Conservation (phyloP, 2,797 vertebrate genomes). For the Psittacula derbiana region DNA sequence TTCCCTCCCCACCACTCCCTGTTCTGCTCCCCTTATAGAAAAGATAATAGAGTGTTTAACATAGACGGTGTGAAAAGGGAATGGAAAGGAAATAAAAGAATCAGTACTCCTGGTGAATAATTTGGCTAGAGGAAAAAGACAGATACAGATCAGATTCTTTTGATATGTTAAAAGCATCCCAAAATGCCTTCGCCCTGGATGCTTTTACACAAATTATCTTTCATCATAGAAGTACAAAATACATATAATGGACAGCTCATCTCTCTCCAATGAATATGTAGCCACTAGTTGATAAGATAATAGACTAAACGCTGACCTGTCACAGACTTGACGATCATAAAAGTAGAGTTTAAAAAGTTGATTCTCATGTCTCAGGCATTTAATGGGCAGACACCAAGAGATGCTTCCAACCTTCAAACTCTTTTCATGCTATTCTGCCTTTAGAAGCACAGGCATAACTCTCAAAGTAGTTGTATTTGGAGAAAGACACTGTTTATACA, state of each 20-base stretch:
- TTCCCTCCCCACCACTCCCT: background rate
- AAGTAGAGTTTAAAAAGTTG: conserved; percentile 65
- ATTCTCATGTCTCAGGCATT: conserved; percentile 7
- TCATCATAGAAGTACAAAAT: conserved; percentile 70
- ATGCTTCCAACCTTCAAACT: conserved; percentile 4
- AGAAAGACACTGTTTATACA: background rate
- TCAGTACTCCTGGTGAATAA: conserved; percentile 60
- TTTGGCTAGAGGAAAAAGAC: conserved; percentile 59
- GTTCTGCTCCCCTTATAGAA: background rate
- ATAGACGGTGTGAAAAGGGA: background rate
- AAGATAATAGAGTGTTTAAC: background rate
- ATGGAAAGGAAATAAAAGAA: conserved; percentile 55
- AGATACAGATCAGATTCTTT: conserved; percentile 64
- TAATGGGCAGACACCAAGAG: conserved; percentile 34
- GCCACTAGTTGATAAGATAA: conserved; percentile 66
- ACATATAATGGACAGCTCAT: conserved; percentile 67
- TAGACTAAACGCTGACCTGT: conserved; percentile 59
- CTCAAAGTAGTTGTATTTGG: background rate
- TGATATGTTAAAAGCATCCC: conserved; percentile 72
- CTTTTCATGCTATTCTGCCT: background rate
- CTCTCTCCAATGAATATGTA: conserved; percentile 65
- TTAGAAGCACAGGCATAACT: conserved; percentile 7
- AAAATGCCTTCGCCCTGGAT: conserved; percentile 60
- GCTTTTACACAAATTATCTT: conserved; percentile 72
- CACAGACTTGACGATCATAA: conserved; percentile 41